A percentile compares a stretch with the other conserved stretches of the same genome.
Evolutionary conservation across 2,888 invertebrate genomes (phyloP).

Genomic region (Nasonovia ribisnigri): DNA sequence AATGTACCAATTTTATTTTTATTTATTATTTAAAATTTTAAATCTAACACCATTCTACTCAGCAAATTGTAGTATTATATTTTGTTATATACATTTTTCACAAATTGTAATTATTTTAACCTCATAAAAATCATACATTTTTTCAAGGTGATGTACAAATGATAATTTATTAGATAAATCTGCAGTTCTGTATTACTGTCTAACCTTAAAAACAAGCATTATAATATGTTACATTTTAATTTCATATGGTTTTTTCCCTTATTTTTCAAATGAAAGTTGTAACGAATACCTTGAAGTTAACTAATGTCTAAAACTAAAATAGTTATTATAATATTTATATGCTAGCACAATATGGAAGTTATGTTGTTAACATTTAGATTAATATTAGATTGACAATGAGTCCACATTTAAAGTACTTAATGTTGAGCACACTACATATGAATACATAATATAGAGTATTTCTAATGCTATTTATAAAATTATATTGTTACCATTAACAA

Average conservation of each 20-base stretch:
- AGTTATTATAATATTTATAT: constrained; percentile 1
- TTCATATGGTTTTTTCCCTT: not conserved
- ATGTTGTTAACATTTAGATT: not conserved
- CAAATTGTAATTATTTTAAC: constrained; percentile 42
- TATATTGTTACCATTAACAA: constrained; percentile 13
- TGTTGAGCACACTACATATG: constrained; percentile 45
- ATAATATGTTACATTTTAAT: constrained; percentile 14
- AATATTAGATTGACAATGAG: not conserved
- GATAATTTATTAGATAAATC: not conserved
- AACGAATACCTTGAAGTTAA: not conserved
- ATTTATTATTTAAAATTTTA: constrained; percentile 47
- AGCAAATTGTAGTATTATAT: constrained; percentile 42
- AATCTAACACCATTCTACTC: constrained; percentile 20
- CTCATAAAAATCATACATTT: not conserved
- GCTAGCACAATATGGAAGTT: not conserved
- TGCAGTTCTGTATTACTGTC: constrained; percentile 27
- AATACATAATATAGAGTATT: constrained; percentile 24
- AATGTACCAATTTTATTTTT: constrained; percentile 44
- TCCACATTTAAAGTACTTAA: constrained; percentile 16
- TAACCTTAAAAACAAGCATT: not conserved
- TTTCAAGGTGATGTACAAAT: constrained; percentile 26
- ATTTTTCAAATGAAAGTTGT: constrained; percentile 1
- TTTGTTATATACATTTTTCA: constrained; percentile 27
- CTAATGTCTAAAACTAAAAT: not conserved
- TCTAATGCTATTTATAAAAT: constrained; percentile 6